Percentiles rank a stretch among this genome's conserved stretches.
These are phyloP conservation scores for Forbesichthys papilliferus DNA, from an alignment of 2,113 vertebrate species.

Conservation along the genomic window DNA sequence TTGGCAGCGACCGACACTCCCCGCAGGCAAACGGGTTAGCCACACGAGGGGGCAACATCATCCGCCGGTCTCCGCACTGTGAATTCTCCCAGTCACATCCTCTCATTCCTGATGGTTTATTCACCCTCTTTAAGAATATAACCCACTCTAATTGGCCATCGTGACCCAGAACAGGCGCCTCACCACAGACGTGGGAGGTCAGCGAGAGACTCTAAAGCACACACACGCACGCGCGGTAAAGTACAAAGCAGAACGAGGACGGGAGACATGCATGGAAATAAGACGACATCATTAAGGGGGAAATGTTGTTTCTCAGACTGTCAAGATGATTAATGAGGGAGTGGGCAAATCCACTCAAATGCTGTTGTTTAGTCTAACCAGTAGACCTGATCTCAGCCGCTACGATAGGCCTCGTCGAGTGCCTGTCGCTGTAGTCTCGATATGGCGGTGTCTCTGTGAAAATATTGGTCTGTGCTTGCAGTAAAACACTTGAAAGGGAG, in stretches of 20 bases:
- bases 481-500: not conserved
- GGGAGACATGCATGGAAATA: conserved; percentile 68
- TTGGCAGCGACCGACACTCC: conserved; percentile 61
- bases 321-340: conserved; percentile 98
- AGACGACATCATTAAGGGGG: conserved; percentile 92
- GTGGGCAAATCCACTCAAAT: conserved; percentile 89
- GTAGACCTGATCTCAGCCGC: conserved; percentile 89
- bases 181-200: conserved; percentile 60
- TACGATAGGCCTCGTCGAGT: conserved; percentile 75
- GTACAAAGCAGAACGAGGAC: conserved; percentile 28
- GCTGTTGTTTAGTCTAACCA: conserved; percentile 99
- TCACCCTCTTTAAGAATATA: conserved; percentile 51
- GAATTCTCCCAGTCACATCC: conserved; percentile 54
- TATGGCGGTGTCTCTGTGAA: too few relatives aligned
- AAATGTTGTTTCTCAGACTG: conserved; percentile 99
- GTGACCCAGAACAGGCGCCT: conserved; percentile 62
- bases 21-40: conserved; percentile 60
- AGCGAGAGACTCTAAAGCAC: conserved; percentile 50
- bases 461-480: too few relatives aligned
- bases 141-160: conserved; percentile 51
- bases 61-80: conserved; percentile 49
- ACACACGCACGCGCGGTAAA: conserved; percentile 30
- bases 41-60: conserved; percentile 53
- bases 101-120: conserved; percentile 59
- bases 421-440: too few relatives aligned